Base-by-base conservation (phyloP, 2,797 vertebrate species). In the Netta rufina region DNA sequence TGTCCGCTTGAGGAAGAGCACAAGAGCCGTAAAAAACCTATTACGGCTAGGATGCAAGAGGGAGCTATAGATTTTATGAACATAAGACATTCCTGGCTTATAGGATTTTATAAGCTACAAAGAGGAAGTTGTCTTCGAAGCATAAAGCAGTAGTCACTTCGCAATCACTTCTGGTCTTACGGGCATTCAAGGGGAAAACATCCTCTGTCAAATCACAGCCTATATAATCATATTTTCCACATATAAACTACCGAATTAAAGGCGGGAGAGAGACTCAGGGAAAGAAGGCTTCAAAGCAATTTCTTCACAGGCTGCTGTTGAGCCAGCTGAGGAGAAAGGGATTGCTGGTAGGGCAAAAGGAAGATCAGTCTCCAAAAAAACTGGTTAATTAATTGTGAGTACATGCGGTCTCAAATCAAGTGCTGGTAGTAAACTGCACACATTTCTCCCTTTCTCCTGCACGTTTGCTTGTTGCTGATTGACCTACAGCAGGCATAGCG, bases 111-210 rank as follows among this genome's bases (percentile, higher is more conserved):
- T 45, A 77, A 85, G 54, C 47, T 85, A 75, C 82, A 89, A 92
- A 91, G 70, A 80, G 47, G 84, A 89, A 80, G 70, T 64, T 87
- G 81, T 89, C 81, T 94, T 85, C 74, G 84, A 89, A 90, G 72
- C 86, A 90, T 87, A 67, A 95, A 96, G 66, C 30, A 77, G 70
- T 83, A 56, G 79, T n/a, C 61, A 72, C 38, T 65, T 81, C 6
- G 18, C 69, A 87, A 58, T 78, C 70, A 71, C 75, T 92, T 90
- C 47, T 70, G 60, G 60, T 91, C 58, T 89, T 78, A 75, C 0
- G 2, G 76, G n/a, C 56, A 60, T 85, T 87, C 86, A 75, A 93
- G 65, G 41, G 70, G 72, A 94, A 87, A 92, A 90, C 53, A 83
- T 39, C 16, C 33, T 90, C 80, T 87, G n/a, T 87, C 65, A 80